Conservation (phyloP, 2,888 invertebrate genomes). For the Pantelozetes paolii region DNA sequence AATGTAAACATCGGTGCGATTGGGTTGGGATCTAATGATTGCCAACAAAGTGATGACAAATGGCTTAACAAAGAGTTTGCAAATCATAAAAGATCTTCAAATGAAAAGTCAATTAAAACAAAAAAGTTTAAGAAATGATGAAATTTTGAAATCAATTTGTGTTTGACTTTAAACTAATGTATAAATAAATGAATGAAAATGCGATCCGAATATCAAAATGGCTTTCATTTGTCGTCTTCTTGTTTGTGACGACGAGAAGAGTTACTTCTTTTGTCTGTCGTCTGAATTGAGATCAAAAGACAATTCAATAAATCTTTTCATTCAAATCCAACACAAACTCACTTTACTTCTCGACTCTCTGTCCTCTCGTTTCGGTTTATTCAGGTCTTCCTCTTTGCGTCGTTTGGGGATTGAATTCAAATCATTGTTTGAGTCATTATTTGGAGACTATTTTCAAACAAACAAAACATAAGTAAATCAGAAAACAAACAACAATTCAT, state of each 20-base stretch:
- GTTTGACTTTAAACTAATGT: slow-evolving; percentile 2
- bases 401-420: slow-evolving; percentile 25
- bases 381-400: slow-evolving; percentile 39
- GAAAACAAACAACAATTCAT: too few relatives aligned
- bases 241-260: slow-evolving; percentile 40
- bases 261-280: slow-evolving; percentile 18
- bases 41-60: slow-evolving; percentile 7
- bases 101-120: slow-evolving; percentile 3
- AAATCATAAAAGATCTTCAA: not conserved
- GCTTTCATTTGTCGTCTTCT: slow-evolving; percentile 39
- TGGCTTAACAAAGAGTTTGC: slow-evolving; percentile 18
- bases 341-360: slow-evolving; percentile 40
- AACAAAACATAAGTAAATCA: not conserved
- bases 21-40: slow-evolving; percentile 23
- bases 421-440: slow-evolving; percentile 10
- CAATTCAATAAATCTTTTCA: not conserved
- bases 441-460: slow-evolving; percentile 10
- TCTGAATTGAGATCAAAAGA: not conserved
- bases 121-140: slow-evolving; percentile 1
- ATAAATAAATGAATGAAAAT: slow-evolving; percentile 30
- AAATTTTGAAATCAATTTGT: not conserved
- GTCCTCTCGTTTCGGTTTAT: slow-evolving; percentile 36
- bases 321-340: not conserved
- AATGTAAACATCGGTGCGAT: slow-evolving; percentile 36
- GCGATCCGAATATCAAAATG: not conserved